Percentiles rank a stretch among this genome's conserved stretches.
These are phyloP conservation scores for Baronia brevicornis DNA, from an alignment of 2,888 invertebrate genomes.

Conservation along the genomic window DNA sequence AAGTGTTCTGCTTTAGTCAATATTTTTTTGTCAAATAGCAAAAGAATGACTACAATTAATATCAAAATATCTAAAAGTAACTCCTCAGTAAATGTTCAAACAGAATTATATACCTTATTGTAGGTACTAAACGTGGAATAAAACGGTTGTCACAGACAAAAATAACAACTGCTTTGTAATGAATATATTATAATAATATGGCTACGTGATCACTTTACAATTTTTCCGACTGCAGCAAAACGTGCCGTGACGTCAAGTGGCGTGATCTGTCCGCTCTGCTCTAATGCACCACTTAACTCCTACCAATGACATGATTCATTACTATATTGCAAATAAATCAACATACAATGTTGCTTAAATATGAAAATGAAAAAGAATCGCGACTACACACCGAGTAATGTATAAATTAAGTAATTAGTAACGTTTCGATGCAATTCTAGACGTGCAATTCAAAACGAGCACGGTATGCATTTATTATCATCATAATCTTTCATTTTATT, in stretches of 20 bases:
- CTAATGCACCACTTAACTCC: slow-evolving; percentile 24
- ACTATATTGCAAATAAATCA: not conserved
- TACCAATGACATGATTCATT: slow-evolving; percentile 9
- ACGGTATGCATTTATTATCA: not conserved
- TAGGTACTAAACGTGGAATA: too few species aligned
- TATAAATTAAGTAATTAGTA: not conserved
- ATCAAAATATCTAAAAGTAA: too few species aligned
- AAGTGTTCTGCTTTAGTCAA: too few species aligned
- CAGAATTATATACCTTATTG: too few species aligned
- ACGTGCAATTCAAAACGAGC: slow-evolving; percentile 1
- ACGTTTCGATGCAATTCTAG: slow-evolving; percentile 3
- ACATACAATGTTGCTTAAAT: slow-evolving; percentile 8
- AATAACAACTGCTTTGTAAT: too few species aligned
- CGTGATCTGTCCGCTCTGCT: slow-evolving; percentile 33
- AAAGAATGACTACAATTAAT: too few species aligned
- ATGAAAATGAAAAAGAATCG: not conserved
- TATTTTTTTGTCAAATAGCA: too few species aligned
- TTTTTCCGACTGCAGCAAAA: slow-evolving; percentile 21
- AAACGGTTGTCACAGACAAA: too few species aligned
- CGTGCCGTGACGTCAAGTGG: slow-evolving; percentile 32
- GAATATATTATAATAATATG: too few species aligned
- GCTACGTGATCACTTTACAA: slow-evolving; percentile 18
- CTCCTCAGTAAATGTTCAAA: too few species aligned
- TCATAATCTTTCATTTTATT: not conserved
- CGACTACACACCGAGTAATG: slow-evolving; percentile 2